Conservation (phyloP, 2,113 vertebrate genomes). For the Pelmatolapia mariae region DNA sequence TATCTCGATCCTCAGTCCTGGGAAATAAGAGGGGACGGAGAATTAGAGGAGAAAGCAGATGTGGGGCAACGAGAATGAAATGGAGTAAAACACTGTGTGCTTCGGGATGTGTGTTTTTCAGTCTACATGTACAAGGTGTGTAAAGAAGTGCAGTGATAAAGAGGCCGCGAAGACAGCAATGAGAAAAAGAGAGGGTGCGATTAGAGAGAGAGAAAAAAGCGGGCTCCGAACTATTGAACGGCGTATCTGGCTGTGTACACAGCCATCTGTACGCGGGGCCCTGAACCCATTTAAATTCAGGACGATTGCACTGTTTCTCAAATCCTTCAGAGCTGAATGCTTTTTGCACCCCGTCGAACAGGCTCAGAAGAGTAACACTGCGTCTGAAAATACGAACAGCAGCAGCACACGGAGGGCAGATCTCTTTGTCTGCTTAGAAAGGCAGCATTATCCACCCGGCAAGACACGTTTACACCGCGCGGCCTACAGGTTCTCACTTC, state of each 20-base stretch:
- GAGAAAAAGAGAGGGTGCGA: slow-evolving; percentile 31
- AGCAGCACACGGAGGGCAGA: background rate
- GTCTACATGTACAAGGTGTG: background rate
- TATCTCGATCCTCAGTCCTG: slow-evolving; percentile 22
- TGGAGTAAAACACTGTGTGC: background rate
- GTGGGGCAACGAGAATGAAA: background rate
- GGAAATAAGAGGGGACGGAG: background rate
- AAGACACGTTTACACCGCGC: background rate
- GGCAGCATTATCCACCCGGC: background rate
- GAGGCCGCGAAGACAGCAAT: slow-evolving; percentile 9
- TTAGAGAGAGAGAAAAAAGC: slow-evolving; percentile 17
- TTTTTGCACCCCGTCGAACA: slow-evolving; percentile 24
- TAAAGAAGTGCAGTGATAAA: slow-evolving; percentile 26
- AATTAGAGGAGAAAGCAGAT: background rate
- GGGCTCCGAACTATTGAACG: slow-evolving; percentile 38
- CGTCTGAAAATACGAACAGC: background rate
- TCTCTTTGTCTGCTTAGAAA: slow-evolving; percentile 22
- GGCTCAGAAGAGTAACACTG: background rate
- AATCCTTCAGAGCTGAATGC: slow-evolving; percentile 56
- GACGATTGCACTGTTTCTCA: slow-evolving; percentile 54
- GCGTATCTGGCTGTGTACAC: slow-evolving; percentile 32
- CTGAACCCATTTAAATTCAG: slow-evolving; percentile 60
- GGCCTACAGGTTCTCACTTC: background rate
- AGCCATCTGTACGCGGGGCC: slow-evolving; percentile 36
- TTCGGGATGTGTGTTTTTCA: background rate